Conservation (phyloP, 2,797 vertebrate species). For the Eulemur albifrons region DNA sequence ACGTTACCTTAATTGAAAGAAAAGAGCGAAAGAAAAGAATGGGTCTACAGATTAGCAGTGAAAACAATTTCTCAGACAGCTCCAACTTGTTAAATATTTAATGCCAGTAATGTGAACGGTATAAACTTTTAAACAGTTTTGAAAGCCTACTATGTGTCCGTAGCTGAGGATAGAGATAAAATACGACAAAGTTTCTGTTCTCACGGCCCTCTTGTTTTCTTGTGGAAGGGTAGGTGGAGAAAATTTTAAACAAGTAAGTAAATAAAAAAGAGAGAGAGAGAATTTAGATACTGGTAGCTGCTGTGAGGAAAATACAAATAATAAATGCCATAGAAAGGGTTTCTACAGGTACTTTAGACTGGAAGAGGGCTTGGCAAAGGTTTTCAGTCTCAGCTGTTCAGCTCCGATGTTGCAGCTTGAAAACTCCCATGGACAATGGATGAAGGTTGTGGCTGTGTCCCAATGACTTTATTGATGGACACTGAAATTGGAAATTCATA, state of each 20-base stretch:
- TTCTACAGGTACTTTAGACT: neutral
- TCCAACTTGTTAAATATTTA: neutral
- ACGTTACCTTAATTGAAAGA: neutral
- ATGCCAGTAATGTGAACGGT: neutral
- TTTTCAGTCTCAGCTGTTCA: neutral
- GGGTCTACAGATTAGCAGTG: neutral
- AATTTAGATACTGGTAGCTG: neutral
- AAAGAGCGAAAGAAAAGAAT: neutral
- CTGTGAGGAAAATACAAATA: neutral
- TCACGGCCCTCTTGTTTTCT: neutral
- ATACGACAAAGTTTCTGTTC: neutral
- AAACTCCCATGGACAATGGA: neutral
- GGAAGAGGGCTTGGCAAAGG: neutral
- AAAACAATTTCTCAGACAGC: neutral
- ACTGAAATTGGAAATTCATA: neutral
- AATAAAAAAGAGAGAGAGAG: neutral
- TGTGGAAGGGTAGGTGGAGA: neutral
- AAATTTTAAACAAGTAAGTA: neutral
- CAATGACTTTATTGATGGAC: neutral
- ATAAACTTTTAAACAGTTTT: neutral
- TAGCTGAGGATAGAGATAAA: neutral
- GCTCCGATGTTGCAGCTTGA: neutral
- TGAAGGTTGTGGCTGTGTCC: neutral
- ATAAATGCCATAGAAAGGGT: neutral
- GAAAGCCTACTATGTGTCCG: neutral